Evolutionary conservation across 92 coral and sea anemone genomes (phyloP), one percentile per base, ranked within the genome.

Genomic region (Anthopleura xanthogrammica): DNA sequence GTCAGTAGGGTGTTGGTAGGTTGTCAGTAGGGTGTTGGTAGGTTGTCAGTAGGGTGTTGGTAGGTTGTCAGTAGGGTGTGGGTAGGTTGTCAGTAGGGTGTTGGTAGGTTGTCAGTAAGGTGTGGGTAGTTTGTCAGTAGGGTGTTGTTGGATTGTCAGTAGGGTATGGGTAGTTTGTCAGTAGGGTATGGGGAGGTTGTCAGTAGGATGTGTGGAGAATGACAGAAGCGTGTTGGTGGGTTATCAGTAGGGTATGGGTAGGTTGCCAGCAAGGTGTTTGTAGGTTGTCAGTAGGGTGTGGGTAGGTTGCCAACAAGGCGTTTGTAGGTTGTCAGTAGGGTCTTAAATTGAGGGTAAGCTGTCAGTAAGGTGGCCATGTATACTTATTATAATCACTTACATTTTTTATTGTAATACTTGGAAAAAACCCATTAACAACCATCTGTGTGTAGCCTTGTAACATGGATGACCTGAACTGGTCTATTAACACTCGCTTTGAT

Each of bases 381-480:
- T 16, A 58, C 36, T 29, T 0, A 29, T 64, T 19, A 20, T 64
- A n/a, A 68, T 42, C 23, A 82, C 95, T 86, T 89, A 95, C 98
- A 87, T 87, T 88, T 92, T 95, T 95, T 36, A 95, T 88, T 48
- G 98, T 93, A 39, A 95, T 91, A 85, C 98, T 95, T 29, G 98
- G 98, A 71, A 95, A 95, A 84, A 83, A 95, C 7, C 98, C 98
- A 89, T 95, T 95, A 41, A 95, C 95, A 42, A 95, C 98, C 3
- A 95, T 83, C 82, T 93, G 98, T 22, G 91, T 72, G 64, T 74
- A 57, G 39, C 85, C 89, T 60, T 87, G 89, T 50, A 96, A 81
- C 91, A 88, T 87, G 57, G 94, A 86, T 60, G 89, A 83, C 23
- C 99, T 93, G 80, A 96, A 96, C 88, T 94, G 95, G 85, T 96